A percentile compares a stretch with the other conserved stretches of the same genome.
Conservation (phyloP, 2,113 vertebrate genomes). For the Syngnathus typhle region DNA sequence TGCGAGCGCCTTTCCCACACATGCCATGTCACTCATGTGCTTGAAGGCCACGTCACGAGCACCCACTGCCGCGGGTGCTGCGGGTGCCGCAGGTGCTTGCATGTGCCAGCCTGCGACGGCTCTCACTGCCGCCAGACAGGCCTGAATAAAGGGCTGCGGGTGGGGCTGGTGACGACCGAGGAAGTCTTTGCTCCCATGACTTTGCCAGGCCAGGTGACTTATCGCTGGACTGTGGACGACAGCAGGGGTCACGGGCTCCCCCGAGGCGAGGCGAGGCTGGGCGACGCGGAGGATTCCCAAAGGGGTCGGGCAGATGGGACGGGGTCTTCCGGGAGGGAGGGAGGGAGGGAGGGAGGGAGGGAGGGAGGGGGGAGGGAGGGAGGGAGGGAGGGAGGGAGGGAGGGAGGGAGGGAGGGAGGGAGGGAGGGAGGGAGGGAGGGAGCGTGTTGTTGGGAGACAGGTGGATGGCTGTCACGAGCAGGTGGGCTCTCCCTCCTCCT, state of each 20-base stretch:
- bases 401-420: too few species aligned
- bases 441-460: constrained; percentile 62
- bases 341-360: constrained; percentile 43
- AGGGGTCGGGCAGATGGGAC: constrained; percentile 68
- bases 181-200: constrained; percentile 28
- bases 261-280: constrained; percentile 52
- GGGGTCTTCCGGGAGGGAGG: constrained; percentile 39
- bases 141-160: constrained; percentile 45
- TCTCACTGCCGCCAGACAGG: constrained; percentile 40
- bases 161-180: constrained; percentile 17
- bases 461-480: constrained; percentile 78
- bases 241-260: constrained; percentile 66
- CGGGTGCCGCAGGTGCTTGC: constrained; percentile 38
- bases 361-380: too few species aligned
- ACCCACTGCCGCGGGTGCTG: constrained; percentile 48
- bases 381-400: too few species aligned
- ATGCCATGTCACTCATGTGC: constrained; percentile 43
- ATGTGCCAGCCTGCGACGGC: constrained; percentile 28
- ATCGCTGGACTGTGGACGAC: constrained; percentile 48
- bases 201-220: constrained; percentile 46
- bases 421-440: constrained; percentile 29
- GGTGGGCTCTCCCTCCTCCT: constrained; percentile 66
- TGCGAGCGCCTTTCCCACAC: constrained; percentile 44
- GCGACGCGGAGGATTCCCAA: constrained; percentile 51
- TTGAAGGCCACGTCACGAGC: constrained; percentile 49